phyloP scores from a whole-genome alignment of 2,113 vertebrate species.

The Corynorhinus townsendii region DNA sequence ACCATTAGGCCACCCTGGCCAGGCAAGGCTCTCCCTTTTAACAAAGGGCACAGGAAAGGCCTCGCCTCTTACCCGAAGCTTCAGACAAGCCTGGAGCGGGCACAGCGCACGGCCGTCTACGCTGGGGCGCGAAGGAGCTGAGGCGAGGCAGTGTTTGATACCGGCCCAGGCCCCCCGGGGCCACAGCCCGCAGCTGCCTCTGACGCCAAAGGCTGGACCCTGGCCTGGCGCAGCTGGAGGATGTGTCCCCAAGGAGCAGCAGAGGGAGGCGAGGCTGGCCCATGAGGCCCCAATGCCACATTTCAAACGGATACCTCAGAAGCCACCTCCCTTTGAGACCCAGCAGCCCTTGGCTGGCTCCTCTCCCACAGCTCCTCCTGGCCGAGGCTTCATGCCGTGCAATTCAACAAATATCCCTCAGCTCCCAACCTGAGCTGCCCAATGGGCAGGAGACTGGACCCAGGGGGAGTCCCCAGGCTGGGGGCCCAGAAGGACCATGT shows the following conservation, averaged over 20 bases:
- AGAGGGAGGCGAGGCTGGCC: neutral
- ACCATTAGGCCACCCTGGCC: too few relatives aligned
- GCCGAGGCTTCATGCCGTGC: neutral
- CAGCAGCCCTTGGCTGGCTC: neutral
- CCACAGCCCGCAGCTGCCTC: neutral
- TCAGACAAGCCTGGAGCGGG: neutral
- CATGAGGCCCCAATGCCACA: neutral
- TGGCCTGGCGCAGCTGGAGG: neutral
- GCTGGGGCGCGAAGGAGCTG: neutral
- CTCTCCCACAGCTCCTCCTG: neutral
- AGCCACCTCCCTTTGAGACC: neutral
- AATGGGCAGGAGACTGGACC: neutral
- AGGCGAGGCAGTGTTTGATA: neutral
- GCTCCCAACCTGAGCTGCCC: neutral
- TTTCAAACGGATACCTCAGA: neutral
- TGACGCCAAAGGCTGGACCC: neutral
- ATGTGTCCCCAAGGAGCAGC: neutral
- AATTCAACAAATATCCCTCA: neutral
- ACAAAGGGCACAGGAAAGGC: neutral
- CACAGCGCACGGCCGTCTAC: neutral
- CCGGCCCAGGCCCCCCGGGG: neutral
- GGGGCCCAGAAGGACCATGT: neutral
- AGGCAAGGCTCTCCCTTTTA: too few relatives aligned
- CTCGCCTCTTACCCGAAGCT: neutral
- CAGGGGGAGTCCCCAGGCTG: neutral